Evolutionary conservation across 2,888 invertebrate genomes (phyloP), one percentile per base, ranked within the genome.

Genomic region (Limnephilus marmoratus): DNA sequence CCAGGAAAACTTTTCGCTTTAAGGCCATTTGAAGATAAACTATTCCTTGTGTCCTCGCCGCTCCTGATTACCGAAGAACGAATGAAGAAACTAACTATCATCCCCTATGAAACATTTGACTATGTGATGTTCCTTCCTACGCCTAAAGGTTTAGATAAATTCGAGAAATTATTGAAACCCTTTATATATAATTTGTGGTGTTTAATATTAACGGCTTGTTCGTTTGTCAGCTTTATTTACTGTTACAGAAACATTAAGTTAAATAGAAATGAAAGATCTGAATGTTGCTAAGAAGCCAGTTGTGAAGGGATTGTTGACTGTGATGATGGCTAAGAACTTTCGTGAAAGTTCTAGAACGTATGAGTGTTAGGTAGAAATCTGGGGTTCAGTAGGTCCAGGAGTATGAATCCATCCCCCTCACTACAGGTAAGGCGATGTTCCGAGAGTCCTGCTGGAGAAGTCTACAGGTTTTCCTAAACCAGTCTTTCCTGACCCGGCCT

Each of bases 101-200:
- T 82, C 3, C 53, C 85, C 13, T 53, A 49, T 34, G 90, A 90
- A 3, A 85, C 37, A 41, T 29, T 15, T 31, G 53, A 91, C n/a
- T 53, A 81, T 12, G 31, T 37, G 9, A 41, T 91, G 68, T 18
- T 91, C 29, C 11, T 91, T n/a, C 81, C 91, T 1, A n/a, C n/a
- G 13, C 86, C 91, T 7, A 68, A 80, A 45, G 37, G 15, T 5
- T n/a, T 91, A 29, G 80, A 81, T n/a, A 91, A 86, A 31, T 37
- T 91, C 18, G 34, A 80, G 45, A 91, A 91, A 86, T 86, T 91
- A 41, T 91, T 91, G 41, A 91, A 81, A 31, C 91, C 91, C 11
- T 90, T 90, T 31, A 15, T 85, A 29, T n/a, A 34, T 13, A 85
- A 49, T 12, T 34, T 90, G 29, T 90, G 90, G 90, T 18, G n/a